Evolutionary conservation across 1,140 invertebrate genomes (phyloP).

Genomic region (Micrasema longulum): DNA sequence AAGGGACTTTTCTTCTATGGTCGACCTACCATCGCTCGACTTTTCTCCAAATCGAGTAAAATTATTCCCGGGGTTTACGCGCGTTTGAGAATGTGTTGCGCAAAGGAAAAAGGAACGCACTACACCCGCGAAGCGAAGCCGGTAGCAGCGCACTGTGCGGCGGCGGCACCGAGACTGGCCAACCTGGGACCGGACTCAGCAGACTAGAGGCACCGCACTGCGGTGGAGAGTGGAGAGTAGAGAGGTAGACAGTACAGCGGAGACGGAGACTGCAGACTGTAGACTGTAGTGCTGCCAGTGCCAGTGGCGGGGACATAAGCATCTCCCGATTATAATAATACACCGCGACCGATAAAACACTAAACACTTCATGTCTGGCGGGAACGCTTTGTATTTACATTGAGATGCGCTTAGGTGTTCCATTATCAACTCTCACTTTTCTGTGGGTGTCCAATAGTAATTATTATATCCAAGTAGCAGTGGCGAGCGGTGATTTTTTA

Average conservation of each 20-base stretch:
- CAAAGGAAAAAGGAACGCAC: constrained; percentile 43
- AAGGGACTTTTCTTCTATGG: too few species aligned
- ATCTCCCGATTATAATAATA: constrained; percentile 27
- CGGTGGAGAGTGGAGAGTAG: too few species aligned
- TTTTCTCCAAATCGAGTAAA: neutral
- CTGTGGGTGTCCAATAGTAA: too few species aligned
- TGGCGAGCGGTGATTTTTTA: too few species aligned
- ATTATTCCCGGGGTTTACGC: neutral
- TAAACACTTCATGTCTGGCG: constrained; percentile 1
- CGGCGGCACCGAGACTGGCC: constrained; percentile 32
- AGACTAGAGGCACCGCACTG: too few species aligned
- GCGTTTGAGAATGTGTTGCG: constrained; percentile 33
- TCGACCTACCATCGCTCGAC: neutral
- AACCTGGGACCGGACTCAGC: too few species aligned
- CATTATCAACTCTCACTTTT: constrained; percentile 7
- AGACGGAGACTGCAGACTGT: too few species aligned
- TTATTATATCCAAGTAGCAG: too few species aligned
- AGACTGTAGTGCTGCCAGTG: neutral
- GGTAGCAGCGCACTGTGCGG: constrained; percentile 12
- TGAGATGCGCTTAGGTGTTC: constrained; percentile 11
- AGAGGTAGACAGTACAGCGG: too few species aligned
- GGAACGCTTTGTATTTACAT: constrained; percentile 4
- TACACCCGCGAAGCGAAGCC: constrained; percentile 18
- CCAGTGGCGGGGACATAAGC: constrained; percentile 6
- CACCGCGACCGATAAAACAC: constrained; percentile 29